A percentile compares a stretch with the other conserved stretches of the same genome.
phyloP scores from a whole-genome alignment of 2,113 vertebrate genomes.

The Chloroceryle aenea region DNA sequence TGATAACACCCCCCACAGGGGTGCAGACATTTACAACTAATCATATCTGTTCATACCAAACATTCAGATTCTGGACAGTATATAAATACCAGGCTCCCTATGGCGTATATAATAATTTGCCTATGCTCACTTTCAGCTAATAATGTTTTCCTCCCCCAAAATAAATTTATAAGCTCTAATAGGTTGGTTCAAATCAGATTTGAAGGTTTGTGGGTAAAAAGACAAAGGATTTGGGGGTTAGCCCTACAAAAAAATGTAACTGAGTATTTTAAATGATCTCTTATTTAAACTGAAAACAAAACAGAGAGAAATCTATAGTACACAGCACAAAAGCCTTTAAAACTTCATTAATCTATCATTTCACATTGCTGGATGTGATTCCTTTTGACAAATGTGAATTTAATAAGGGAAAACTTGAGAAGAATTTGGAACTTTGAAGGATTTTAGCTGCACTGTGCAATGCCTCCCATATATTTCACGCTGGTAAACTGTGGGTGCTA shows the following conservation, averaged over 20 bases:
- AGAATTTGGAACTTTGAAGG: neutral
- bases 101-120: neutral
- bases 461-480: neutral
- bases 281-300: neutral
- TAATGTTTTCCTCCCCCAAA: neutral
- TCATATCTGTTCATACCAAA: neutral
- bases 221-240: neutral
- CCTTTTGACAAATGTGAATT: neutral
- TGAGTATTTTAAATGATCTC: neutral
- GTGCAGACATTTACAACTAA: neutral
- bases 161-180: neutral
- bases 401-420: neutral
- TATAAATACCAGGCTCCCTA: constrained; percentile 7
- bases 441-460: neutral
- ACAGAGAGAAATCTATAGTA: neutral
- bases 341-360: neutral
- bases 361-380: neutral
- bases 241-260: neutral
- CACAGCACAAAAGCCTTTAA: neutral
- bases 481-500: neutral
- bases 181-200: neutral
- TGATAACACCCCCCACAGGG: neutral
- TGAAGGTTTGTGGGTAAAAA: neutral
- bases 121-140: neutral
- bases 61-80: constrained; percentile 2